Conservation (phyloP, 2,113 vertebrate genomes). For the Monarcha castaneiventris region DNA sequence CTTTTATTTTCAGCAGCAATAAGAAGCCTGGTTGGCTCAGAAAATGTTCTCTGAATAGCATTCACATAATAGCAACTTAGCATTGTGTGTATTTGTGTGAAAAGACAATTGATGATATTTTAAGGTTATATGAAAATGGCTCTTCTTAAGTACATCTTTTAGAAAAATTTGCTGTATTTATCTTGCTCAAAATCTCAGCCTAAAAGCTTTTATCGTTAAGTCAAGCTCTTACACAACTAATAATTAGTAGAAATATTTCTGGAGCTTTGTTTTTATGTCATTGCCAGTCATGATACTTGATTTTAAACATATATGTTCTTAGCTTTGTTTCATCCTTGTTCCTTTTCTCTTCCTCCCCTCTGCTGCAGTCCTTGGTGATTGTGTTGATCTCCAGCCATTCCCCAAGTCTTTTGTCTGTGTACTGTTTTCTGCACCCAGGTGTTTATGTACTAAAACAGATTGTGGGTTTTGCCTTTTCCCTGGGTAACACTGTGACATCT, state of each 20-base stretch:
- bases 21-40: background rate
- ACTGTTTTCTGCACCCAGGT: background rate
- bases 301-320: background rate
- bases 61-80: background rate
- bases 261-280: background rate
- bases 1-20: background rate
- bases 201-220: background rate
- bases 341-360: background rate
- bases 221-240: background rate
- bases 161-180: background rate
- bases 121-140: background rate
- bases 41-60: background rate
- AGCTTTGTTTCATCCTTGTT: background rate
- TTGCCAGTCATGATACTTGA: background rate
- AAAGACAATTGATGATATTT: constrained; percentile 11
- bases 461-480: background rate
- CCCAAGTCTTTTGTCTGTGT: background rate
- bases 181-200: background rate
- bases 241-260: constrained; percentile 18
- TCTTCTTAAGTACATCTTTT: background rate
- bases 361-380: background rate
- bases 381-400: background rate
- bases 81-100: background rate
- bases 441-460: background rate
- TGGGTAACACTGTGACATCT: background rate